phyloP scores from a whole-genome alignment of 2,113 vertebrate genomes.

The Cyanocitta stelleri region DNA sequence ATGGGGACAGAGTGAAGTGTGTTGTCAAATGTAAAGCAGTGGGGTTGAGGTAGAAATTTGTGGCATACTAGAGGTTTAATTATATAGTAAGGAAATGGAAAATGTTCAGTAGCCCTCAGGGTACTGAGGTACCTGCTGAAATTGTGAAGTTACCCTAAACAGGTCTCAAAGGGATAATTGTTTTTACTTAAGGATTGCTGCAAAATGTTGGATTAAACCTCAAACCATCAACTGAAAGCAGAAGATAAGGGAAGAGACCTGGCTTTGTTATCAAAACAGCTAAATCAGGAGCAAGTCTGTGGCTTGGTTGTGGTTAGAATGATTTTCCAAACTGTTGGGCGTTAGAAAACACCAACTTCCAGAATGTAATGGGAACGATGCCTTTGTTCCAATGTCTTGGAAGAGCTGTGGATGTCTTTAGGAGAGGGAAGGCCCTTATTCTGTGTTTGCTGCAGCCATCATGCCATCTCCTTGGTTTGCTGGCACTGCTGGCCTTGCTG shows the following conservation, averaged over 20 bases:
- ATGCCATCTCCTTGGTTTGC: not conserved
- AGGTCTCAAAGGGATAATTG: not conserved
- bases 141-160: not conserved
- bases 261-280: not conserved
- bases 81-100: not conserved
- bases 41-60: not conserved
- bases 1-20: not conserved
- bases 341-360: accelerated
- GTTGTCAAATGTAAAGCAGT: not conserved
- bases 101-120: not conserved
- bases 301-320: not conserved
- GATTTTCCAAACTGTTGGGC: not conserved
- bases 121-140: not conserved
- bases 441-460: not conserved
- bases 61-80: not conserved
- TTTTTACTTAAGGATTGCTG: not conserved
- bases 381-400: not conserved
- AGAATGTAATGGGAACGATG: not conserved
- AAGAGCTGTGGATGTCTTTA: not conserved
- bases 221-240: not conserved
- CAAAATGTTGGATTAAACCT: not conserved
- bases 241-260: not conserved
- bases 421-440: too few species aligned
- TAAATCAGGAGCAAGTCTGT: not conserved
- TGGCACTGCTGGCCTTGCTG: accelerated